A percentile compares a stretch with the other conserved stretches of the same genome.
Conservation (phyloP, 2,888 invertebrate species). For the Camponotus fellah region DNA sequence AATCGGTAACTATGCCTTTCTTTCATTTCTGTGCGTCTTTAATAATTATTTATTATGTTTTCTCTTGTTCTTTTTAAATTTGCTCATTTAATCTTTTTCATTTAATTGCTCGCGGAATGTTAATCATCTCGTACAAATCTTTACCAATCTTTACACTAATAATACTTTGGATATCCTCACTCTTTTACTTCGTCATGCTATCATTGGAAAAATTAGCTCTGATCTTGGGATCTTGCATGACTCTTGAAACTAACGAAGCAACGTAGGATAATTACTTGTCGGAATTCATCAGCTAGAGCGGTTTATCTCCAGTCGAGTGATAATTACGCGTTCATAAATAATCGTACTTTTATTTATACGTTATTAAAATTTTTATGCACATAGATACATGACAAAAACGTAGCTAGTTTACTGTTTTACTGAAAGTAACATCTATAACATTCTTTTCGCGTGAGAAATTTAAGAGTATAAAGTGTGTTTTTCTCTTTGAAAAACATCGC, state of each 20-base stretch:
- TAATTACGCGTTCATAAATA: conserved; percentile 33
- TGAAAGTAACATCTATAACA: not conserved
- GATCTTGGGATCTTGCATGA: conserved; percentile 31
- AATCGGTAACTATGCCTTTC: not conserved
- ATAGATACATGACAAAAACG: conserved; percentile 15
- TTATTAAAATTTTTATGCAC: conserved; percentile 39
- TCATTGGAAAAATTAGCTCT: conserved; percentile 10
- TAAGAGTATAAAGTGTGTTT: conserved; percentile 6
- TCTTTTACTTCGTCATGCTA: conserved; percentile 27
- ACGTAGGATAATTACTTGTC: conserved; percentile 39
- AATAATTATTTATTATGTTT: not conserved
- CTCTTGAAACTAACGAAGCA: conserved; percentile 41
- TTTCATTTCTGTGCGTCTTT: not conserved
- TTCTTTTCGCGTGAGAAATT: not conserved
- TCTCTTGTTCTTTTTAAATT: not conserved
- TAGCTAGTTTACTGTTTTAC: conserved; percentile 3
- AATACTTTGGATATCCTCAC: conserved; percentile 13
- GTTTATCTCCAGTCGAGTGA: conserved; percentile 15
- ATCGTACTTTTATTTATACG: conserved; percentile 34
- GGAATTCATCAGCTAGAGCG: conserved; percentile 32
- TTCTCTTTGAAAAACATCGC: not conserved
- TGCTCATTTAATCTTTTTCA: not conserved
- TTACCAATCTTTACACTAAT: conserved; percentile 12
- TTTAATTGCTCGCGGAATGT: not conserved
- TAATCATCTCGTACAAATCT: conserved; percentile 25